Base-by-base conservation (phyloP, 2,113 vertebrate genomes). In the Otocyon megalotis region DNA sequence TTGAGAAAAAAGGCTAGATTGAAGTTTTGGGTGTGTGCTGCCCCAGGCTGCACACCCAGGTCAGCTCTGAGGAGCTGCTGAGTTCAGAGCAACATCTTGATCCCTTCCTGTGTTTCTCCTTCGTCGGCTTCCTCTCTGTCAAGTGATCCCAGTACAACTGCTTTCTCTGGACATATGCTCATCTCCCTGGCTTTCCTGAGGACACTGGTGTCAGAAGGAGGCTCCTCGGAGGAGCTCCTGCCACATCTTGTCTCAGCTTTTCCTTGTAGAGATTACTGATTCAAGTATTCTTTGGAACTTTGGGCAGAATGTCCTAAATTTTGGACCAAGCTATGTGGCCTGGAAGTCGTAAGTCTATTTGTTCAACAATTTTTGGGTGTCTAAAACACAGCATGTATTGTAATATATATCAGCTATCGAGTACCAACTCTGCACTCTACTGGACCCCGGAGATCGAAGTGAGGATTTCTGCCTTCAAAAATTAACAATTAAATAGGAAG, bases 201-300 rank as follows among this genome's bases (percentile, higher is more conserved):
- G 10, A 14, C 7, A 12, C 16, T 37, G 1, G 2, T 10, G 2
- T 83, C 69, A 84, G n/a, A 93, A 10, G 43, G n/a, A 74, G 5
- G 4, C 4, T 24, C 6, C 15, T 1, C 0, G 11, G 19, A 20
- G 8, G 14, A 56, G 35, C 10, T 63, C 37, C 6, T 17, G 1
- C 3, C 37, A 10, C 35, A 12, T 35, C n/a, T 30, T n/a, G 8
- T 28, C 15, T 28, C 65, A 74, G 10, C 26, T 69, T 81, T 74
- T 63, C 15, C 43, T 58, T 67, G 11, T 19, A 10, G 83, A 60
- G 11, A 79, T 69, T 28, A 32, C 16, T 48, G 8, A 79, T 37
- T 56, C 14, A 30, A 67, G 48, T 60, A 89, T 72, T 79, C 13
- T 88, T 50, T 81, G 48, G 37, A 86, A 30, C 43, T 82, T 85